Percentiles rank a stretch among this genome's conserved stretches.
phyloP scores from a whole-genome alignment of 2,113 vertebrate genomes.

The Cynopterus brachyotis region DNA sequence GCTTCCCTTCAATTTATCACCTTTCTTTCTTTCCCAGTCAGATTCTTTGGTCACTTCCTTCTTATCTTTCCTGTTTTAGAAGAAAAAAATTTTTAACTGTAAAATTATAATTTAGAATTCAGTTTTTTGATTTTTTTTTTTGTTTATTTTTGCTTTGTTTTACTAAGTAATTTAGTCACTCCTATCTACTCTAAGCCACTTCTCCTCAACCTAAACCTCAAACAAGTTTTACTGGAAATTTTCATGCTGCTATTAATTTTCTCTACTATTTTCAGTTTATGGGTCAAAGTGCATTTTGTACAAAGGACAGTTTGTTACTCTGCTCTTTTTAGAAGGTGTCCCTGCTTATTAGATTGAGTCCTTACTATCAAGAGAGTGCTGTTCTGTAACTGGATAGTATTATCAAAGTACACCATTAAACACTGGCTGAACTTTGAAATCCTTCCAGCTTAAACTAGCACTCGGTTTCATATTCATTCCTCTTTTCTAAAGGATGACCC shows the following conservation, averaged over 20 bases:
- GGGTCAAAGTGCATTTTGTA: constrained; percentile 50
- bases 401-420: constrained; percentile 73
- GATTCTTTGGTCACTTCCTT: not conserved
- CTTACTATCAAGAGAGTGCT: constrained; percentile 61
- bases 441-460: constrained; percentile 73
- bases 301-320: constrained; percentile 51
- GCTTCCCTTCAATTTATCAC: not conserved
- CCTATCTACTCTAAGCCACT: not conserved
- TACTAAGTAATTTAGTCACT: not conserved
- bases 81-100: not conserved
- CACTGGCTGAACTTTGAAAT: constrained; percentile 71
- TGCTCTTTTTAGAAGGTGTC: constrained; percentile 44
- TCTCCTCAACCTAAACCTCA: not conserved
- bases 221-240: constrained; percentile 40
- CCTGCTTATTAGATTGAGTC: not conserved
- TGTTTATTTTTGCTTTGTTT: not conserved
- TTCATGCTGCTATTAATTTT: constrained; percentile 20
- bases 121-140: too few species aligned
- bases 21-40: not conserved
- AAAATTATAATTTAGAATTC: not conserved
- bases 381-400: constrained; percentile 70
- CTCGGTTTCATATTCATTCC: constrained; percentile 71
- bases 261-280: constrained; percentile 57
- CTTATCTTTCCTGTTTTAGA: constrained; percentile 1
- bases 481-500: constrained; percentile 62